These are phyloP conservation scores for Molossus molossus DNA, from an alignment of 2,797 vertebrate species.

Conservation along the genomic window DNA sequence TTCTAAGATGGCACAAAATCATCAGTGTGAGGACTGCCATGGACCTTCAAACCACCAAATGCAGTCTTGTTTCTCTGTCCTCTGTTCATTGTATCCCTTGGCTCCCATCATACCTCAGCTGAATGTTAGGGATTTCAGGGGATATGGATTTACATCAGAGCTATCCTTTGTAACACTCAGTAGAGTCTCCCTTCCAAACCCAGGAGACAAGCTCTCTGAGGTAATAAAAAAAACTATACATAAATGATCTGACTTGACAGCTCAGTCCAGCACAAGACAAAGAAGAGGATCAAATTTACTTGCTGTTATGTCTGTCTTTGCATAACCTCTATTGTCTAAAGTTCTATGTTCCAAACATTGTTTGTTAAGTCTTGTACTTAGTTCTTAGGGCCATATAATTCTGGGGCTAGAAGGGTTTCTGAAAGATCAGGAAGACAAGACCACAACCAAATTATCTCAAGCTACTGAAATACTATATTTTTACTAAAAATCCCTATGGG, in stretches of 20 bases:
- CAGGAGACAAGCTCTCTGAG: neutral
- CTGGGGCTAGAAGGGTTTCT: neutral
- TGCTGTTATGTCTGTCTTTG: slow-evolving; percentile 42
- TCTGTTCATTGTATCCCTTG: neutral
- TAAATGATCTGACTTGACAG: slow-evolving; percentile 20
- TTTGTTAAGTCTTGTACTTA: slow-evolving; percentile 48
- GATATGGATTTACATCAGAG: neutral
- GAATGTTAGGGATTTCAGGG: neutral
- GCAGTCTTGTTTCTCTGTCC: neutral
- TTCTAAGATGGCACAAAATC: neutral
- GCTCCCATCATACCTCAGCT: neutral
- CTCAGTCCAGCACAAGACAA: slow-evolving; percentile 1
- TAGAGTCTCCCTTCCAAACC: neutral
- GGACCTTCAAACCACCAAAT: neutral
- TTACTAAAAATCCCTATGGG: slow-evolving; percentile 2
- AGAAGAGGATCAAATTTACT: slow-evolving; percentile 29
- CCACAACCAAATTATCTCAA: slow-evolving; percentile 3
- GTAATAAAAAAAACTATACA: neutral
- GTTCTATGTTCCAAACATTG: slow-evolving; percentile 35
- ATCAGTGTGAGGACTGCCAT: neutral
- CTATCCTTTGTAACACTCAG: neutral
- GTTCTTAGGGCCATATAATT: slow-evolving; percentile 52
- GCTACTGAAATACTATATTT: neutral
- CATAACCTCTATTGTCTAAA: slow-evolving; percentile 43
- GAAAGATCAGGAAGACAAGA: slow-evolving; percentile 19